phyloP scores from a whole-genome alignment of 2,888 invertebrate species.

The Drosophila melanosoma region DNA sequence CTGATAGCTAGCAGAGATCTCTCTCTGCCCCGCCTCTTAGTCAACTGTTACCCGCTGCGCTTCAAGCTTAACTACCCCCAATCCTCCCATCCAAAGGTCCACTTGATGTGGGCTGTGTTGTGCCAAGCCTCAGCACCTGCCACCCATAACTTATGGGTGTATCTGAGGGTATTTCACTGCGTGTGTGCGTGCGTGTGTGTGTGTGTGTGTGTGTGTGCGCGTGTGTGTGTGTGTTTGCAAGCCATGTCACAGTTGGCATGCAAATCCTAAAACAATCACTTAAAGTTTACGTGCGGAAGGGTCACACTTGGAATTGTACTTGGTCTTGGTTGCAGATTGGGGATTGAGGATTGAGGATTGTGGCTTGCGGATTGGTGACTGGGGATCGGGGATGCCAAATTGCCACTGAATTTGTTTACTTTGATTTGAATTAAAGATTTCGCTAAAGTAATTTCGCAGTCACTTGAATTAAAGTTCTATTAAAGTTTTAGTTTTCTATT shows the following conservation, averaged over 20 bases:
- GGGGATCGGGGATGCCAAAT: background rate
- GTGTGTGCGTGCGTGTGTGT: conserved; percentile 4
- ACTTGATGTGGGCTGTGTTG: conserved; percentile 14
- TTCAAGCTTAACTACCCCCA: background rate
- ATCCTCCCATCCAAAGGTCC: conserved; percentile 1
- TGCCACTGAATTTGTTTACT: background rate
- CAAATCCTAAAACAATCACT: conserved; percentile 68
- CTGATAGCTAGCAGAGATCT: background rate
- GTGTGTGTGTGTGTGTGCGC: conserved; percentile 9
- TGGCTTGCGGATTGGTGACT: background rate
- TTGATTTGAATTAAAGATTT: background rate
- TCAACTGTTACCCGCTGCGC: conserved; percentile 28
- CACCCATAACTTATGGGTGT: conserved; percentile 12
- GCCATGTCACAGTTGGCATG: conserved; percentile 56
- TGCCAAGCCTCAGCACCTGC: conserved; percentile 16
- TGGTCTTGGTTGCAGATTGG: background rate
- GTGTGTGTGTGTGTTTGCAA: conserved; percentile 17
- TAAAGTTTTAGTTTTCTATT: background rate
- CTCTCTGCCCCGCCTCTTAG: background rate
- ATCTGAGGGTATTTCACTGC: conserved; percentile 6
- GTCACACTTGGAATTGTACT: conserved; percentile 37
- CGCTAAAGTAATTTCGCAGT: background rate
- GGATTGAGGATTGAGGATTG: background rate
- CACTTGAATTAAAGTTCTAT: background rate
- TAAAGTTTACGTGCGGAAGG: conserved; percentile 54